These are phyloP conservation scores for Dicranocentrus wangi DNA, from an alignment of 2,888 invertebrate species.

Conservation along the genomic window DNA sequence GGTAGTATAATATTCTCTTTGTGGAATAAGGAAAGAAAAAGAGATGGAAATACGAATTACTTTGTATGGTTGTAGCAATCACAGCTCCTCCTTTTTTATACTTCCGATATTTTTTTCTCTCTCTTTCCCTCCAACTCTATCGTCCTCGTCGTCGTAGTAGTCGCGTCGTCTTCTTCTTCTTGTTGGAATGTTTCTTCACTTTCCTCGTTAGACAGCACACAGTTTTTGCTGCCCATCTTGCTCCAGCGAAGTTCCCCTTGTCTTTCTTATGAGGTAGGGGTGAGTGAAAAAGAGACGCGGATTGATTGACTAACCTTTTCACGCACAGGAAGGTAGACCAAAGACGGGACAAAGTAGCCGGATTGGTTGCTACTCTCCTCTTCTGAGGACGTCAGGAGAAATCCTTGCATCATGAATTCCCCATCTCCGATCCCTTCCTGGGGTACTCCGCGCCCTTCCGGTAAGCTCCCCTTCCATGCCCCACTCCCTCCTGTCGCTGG, in stretches of 20 bases:
- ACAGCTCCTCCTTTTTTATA: slow-evolving; percentile 36
- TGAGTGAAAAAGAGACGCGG: slow-evolving; percentile 93
- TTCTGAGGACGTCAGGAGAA: slow-evolving; percentile 79
- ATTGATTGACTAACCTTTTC: slow-evolving; percentile 89
- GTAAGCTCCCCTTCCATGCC: slow-evolving; percentile 72
- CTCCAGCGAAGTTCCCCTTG: background rate
- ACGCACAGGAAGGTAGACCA: slow-evolving; percentile 94
- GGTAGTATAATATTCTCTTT: no score
- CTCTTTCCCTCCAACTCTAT: background rate
- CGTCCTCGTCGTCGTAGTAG: background rate
- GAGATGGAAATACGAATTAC: slow-evolving; percentile 29
- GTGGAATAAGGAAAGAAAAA: background rate
- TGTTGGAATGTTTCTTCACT: background rate
- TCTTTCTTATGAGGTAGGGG: slow-evolving; percentile 81
- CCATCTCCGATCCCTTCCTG: slow-evolving; percentile 74
- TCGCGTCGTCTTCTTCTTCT: no score
- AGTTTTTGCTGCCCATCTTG: background rate
- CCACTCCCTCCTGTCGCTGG: slow-evolving; percentile 19
- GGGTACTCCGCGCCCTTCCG: slow-evolving; percentile 75
- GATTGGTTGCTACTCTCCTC: slow-evolving; percentile 71
- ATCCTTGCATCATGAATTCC: slow-evolving; percentile 91
- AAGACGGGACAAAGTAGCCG: slow-evolving; percentile 87
- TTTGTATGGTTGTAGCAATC: slow-evolving; percentile 34
- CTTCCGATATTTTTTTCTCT: background rate
- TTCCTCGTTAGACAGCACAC: background rate